Evolutionary conservation across 2,888 invertebrate genomes (phyloP).

Genomic region (Dexiosoma caninum): DNA sequence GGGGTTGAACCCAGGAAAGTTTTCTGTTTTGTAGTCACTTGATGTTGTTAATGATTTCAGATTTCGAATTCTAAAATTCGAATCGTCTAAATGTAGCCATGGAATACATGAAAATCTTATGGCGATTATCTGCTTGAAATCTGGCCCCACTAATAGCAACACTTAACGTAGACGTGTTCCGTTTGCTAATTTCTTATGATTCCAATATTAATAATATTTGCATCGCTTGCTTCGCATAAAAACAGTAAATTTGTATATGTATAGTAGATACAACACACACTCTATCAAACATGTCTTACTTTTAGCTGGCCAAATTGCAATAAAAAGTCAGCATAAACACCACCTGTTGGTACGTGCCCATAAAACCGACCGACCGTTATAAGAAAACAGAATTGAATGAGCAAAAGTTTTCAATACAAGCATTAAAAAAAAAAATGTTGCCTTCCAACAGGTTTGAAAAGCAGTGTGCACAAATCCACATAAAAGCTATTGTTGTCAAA

Average conservation of each 20-base stretch:
- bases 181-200: slow-evolving; percentile 51
- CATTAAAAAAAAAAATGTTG: slow-evolving; percentile 13
- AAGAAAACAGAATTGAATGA: slow-evolving; percentile 6
- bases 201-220: slow-evolving; percentile 38
- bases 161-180: slow-evolving; percentile 56
- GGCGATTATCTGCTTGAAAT: background rate
- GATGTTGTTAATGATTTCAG: too few species aligned
- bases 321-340: slow-evolving; percentile 35
- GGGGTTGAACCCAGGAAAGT: too few species aligned
- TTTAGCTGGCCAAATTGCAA: slow-evolving; percentile 46
- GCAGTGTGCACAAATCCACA: slow-evolving; percentile 6
- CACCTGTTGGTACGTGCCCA: slow-evolving; percentile 56
- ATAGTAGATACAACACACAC: background rate
- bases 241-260: background rate
- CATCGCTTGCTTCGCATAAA: background rate
- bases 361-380: slow-evolving; percentile 46
- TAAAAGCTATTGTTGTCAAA: slow-evolving; percentile 15
- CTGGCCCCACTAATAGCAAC: slow-evolving; percentile 38
- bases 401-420: slow-evolving; percentile 4
- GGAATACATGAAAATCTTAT: too few species aligned
- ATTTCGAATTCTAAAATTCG: too few species aligned
- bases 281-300: slow-evolving; percentile 12
- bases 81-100: too few species aligned
- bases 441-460: background rate
- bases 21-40: too few species aligned